Base-by-base conservation (phyloP, 1,140 invertebrate species). In the Zaprionus ghesquierei region DNA sequence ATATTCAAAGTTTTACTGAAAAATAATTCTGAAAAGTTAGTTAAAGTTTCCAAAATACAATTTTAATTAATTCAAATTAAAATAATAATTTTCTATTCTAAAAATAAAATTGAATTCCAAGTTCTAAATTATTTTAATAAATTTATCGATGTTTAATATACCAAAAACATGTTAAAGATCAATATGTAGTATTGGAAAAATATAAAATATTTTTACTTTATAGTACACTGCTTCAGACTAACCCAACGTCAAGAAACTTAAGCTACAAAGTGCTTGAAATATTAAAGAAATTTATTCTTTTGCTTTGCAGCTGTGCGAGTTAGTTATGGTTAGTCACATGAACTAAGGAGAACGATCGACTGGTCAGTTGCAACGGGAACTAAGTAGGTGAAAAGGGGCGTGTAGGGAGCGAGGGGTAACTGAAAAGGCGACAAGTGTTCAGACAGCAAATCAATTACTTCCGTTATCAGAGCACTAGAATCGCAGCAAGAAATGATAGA, bases 381-480 rank as follows among this genome's bases (percentile, higher is more conserved):
- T 27, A 62, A 23, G 1, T 51, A 18, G 15, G n/a, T 12, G n/a
- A 18, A 20, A 10, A 33, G 0, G 9, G 33, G 4, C 3, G 29
- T 5, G 1, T 12, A 10, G 5, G 5, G 55, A 18, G 3, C n/a
- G 27, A 15, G 63, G n/a, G 13, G n/a, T n/a, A n/a, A 46, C 25
- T 46, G 29, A 8, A 44, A 44, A 44, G 33, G 35, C 44, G 66
- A 68, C 33, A 58, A 75, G 51, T 53, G 60, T 33, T 33, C 22
- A 49, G 35, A 46, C 20, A 64, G 41, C 65, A 79, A 82, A 79
- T 82, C 79, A 87, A 82, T 89, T 73, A 79, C 41, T 55, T 79
- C 53, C 35, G 53, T 75, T 79, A 87, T 81, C 71, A 20, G 22
- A 18, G 20, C 15, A 44, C 18, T 35, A 22, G 55, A 51, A 71